phyloP scores from a whole-genome alignment of 2,888 invertebrate genomes.

The Noctuana brunneofusca region DNA sequence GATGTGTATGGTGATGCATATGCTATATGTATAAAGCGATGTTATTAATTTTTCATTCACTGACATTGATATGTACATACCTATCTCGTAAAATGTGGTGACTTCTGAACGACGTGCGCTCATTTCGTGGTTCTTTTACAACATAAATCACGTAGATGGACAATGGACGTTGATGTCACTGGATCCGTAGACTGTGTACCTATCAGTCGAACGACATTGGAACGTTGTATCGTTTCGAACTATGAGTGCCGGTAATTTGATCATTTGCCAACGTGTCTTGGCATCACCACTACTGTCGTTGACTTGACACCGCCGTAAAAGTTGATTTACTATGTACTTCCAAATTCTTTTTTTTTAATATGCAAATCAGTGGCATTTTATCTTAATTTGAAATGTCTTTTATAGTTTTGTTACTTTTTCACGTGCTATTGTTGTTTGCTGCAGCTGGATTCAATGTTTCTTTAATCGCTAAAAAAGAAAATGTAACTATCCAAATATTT shows the following conservation, averaged over 20 bases:
- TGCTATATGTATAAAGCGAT: too few relatives aligned
- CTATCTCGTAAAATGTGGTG: constrained; percentile 2
- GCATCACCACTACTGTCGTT: constrained; percentile 6
- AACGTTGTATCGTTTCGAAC: constrained; percentile 5
- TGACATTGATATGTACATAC: constrained; percentile 17
- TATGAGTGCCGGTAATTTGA: constrained; percentile 21
- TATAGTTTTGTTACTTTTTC: too few relatives aligned
- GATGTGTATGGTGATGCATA: too few relatives aligned
- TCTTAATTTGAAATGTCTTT: neutral
- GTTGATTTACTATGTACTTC: constrained; percentile 13
- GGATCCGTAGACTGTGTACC: constrained; percentile 10
- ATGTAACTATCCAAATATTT: too few relatives aligned
- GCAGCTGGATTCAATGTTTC: too few relatives aligned
- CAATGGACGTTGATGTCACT: constrained; percentile 6
- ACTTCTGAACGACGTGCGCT: constrained; percentile 11
- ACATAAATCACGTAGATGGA: constrained; percentile 23
- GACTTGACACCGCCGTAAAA: constrained; percentile 13
- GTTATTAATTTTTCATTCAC: neutral
- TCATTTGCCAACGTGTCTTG: constrained; percentile 27
- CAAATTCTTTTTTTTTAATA: neutral
- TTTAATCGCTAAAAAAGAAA: too few relatives aligned
- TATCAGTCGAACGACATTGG: constrained; percentile 21
- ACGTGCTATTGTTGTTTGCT: too few relatives aligned
- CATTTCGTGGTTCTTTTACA: neutral
- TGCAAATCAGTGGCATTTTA: neutral